A percentile compares a stretch with the other conserved stretches of the same genome.
phyloP scores from a whole-genome alignment of 2,113 vertebrate genomes.

The Scophthalmus maximus region DNA sequence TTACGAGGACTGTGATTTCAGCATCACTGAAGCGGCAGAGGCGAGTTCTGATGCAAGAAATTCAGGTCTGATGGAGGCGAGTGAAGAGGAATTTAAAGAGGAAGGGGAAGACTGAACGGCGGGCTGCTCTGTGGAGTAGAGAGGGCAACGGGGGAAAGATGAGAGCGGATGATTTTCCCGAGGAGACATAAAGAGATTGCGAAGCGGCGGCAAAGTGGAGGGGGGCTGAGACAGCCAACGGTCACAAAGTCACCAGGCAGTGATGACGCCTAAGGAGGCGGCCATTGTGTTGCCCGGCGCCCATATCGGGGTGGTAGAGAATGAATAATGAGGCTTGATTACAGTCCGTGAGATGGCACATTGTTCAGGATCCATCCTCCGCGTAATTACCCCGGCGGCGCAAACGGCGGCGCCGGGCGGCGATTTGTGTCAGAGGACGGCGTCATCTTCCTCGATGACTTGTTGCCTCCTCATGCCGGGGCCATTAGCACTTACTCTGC shows the following conservation, averaged over 20 bases:
- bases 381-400: slow-evolving; percentile 76
- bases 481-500: slow-evolving; percentile 69
- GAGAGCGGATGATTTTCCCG: slow-evolving; percentile 65
- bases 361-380: slow-evolving; percentile 82
- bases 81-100: slow-evolving; percentile 61
- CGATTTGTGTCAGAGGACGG: slow-evolving; percentile 79
- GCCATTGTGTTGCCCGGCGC: slow-evolving; percentile 73
- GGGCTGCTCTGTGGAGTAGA: slow-evolving; percentile 41
- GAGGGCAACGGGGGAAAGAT: slow-evolving; percentile 61
- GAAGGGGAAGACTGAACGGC: slow-evolving; percentile 39
- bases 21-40: slow-evolving; percentile 42
- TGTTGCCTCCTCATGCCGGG: slow-evolving; percentile 76
- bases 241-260: slow-evolving; percentile 64
- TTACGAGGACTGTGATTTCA: slow-evolving; percentile 54
- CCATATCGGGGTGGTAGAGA: slow-evolving; percentile 73
- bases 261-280: slow-evolving; percentile 55
- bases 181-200: slow-evolving; percentile 50
- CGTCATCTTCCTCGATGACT: slow-evolving; percentile 79
- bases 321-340: slow-evolving; percentile 86
- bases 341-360: slow-evolving; percentile 76
- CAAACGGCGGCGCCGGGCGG: slow-evolving; percentile 73
- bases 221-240: slow-evolving; percentile 47
- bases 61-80: slow-evolving; percentile 57
- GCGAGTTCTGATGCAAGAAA: slow-evolving; percentile 63
- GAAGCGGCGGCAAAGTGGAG: slow-evolving; percentile 45